phyloP scores from a whole-genome alignment of 1,140 invertebrate species.

The Papilio helenus region DNA sequence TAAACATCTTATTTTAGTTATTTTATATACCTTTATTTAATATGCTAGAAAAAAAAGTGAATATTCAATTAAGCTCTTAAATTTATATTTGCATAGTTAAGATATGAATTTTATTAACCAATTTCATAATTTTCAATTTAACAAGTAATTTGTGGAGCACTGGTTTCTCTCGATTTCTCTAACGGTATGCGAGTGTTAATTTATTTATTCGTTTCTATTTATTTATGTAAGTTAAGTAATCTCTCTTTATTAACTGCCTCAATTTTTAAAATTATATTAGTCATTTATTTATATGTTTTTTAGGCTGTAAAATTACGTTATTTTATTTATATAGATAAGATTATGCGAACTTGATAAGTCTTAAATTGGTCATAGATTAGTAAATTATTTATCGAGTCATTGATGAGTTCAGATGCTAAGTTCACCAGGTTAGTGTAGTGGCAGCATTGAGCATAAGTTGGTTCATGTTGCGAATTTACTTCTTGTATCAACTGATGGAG shows the following conservation, averaged over 20 bases:
- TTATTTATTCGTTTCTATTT: constrained; percentile 10
- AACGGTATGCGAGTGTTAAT: constrained; percentile 33
- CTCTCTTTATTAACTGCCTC: neutral
- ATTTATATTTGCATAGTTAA: constrained; percentile 5
- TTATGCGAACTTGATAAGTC: too few relatives aligned
- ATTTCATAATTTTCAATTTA: constrained; percentile 6
- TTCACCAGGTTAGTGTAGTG: neutral
- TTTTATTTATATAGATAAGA: too few relatives aligned
- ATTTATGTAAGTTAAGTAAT: constrained; percentile 20
- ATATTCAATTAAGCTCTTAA: neutral
- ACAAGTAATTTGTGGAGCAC: constrained; percentile 44
- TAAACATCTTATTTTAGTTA: constrained; percentile 39
- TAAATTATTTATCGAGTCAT: too few relatives aligned
- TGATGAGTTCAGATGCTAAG: neutral
- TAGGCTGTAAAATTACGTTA: too few relatives aligned
- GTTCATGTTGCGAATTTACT: neutral
- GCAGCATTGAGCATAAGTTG: neutral
- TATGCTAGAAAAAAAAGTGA: constrained; percentile 23
- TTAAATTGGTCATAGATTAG: too few relatives aligned
- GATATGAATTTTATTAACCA: constrained; percentile 1
- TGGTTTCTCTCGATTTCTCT: constrained; percentile 48
- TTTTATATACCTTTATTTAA: constrained; percentile 52
- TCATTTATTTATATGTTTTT: too few relatives aligned
- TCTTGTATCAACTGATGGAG: neutral
- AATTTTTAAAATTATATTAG: too few relatives aligned